phyloP scores from a whole-genome alignment of 2,888 invertebrate genomes.

The Odontocerum albicorne region DNA sequence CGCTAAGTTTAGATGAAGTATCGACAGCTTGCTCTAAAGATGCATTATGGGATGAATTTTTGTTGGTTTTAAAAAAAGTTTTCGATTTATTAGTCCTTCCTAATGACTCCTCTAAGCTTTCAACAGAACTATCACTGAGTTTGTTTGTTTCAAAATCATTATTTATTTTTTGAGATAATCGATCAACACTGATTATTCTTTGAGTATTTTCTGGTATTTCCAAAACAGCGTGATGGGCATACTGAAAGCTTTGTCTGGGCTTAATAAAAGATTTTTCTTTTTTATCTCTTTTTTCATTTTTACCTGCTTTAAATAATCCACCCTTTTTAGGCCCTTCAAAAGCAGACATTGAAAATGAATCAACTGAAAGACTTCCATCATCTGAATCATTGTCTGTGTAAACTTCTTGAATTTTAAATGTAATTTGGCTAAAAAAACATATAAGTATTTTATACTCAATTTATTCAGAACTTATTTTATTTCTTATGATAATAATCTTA shows the following conservation, averaged over 20 bases:
- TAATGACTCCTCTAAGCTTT: no score
- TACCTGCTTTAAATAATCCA: conserved; percentile 9
- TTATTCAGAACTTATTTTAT: no score
- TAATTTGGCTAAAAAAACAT: not conserved
- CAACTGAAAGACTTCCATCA: conserved; percentile 2
- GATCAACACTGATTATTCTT: no score
- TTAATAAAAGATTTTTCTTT: no score
- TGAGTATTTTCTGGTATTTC: no score
- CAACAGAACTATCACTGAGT: no score
- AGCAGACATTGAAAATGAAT: conserved; percentile 4
- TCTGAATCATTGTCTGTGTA: not conserved
- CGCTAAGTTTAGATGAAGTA: conserved; percentile 1
- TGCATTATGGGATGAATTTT: not conserved
- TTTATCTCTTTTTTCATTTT: not conserved
- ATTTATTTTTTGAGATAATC: no score
- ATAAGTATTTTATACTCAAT: no score
- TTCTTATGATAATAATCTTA: not conserved
- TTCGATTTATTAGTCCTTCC: no score
- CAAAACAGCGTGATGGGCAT: no score
- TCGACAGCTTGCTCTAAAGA: not conserved
- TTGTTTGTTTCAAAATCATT: no score
- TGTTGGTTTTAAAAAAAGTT: not conserved
- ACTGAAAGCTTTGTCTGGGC: no score
- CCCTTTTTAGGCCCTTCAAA: not conserved
- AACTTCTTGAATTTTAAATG: not conserved